Percentiles rank a stretch among this genome's conserved stretches.
These are phyloP conservation scores for Aproaerema taeniolella DNA, from an alignment of 2,888 invertebrate species.

Conservation along the genomic window DNA sequence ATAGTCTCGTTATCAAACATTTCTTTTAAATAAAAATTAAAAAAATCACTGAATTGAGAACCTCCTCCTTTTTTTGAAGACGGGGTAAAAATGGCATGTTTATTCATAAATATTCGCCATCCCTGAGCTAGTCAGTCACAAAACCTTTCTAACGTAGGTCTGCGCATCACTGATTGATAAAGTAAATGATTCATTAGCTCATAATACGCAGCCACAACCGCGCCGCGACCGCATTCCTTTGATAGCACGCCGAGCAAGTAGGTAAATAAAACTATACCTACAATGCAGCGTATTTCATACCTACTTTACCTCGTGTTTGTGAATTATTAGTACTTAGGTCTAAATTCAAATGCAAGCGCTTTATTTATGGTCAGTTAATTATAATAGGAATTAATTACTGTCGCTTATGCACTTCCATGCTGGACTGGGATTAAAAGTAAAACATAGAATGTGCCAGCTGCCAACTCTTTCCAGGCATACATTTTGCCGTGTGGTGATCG, in stretches of 20 bases:
- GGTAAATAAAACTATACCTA: slow-evolving; percentile 37
- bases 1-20: no score
- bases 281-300: slow-evolving; percentile 21
- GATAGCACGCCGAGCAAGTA: slow-evolving; percentile 46
- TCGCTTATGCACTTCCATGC: no score
- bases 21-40: no score
- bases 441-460: no score
- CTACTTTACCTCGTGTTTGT: slow-evolving; percentile 19
- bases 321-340: not conserved
- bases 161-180: slow-evolving; percentile 48
- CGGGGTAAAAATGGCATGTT: not conserved
- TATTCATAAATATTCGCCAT: no score
- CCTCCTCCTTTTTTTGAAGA: not conserved
- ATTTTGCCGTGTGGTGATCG: no score
- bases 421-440: no score
- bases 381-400: no score
- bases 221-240: slow-evolving; percentile 64
- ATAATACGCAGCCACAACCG: slow-evolving; percentile 45
- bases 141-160: slow-evolving; percentile 16
- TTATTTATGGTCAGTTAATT: no score
- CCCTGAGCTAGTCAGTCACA: no score
- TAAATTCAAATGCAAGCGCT: no score
- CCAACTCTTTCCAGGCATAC: no score
- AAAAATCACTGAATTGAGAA: not conserved
- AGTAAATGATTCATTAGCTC: slow-evolving; percentile 61